Evolutionary conservation across 2,888 invertebrate genomes (phyloP), one percentile per base, ranked within the genome.

Genomic region (Hemistola chrysoprasaria): DNA sequence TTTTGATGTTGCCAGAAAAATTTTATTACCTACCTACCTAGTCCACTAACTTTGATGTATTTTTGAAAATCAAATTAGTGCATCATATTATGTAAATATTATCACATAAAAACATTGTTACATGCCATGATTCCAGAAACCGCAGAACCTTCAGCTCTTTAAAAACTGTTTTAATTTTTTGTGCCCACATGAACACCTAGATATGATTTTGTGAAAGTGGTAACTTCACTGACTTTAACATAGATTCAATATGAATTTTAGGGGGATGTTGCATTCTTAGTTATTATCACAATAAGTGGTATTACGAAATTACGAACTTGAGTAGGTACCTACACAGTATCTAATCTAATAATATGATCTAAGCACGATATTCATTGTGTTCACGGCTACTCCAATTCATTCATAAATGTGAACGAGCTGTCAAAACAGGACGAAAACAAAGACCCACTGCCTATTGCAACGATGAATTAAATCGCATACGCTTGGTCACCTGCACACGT

Each of bases 401-500:
- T 87, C 87, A 87, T 86, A 85, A 85, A 64, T 71, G 62, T 44
- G 37, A 48, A 44, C 67, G 77, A 82, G 65, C 79, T 86, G 86
- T 87, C 86, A 87, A 85, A 82, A 71, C 71, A 72, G 62, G 42
- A 62, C 49, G 72, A 80, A 80, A 86, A 84, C 84, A 84, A 84
- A 81, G 79, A 71, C 57, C 47, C 54, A 53, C 25, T 57, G 35
- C 36, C 36, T 36, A 42, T 40, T 45, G 42, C 43, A 49, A 42
- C 50, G 37, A 45, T 50, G 52, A 53, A 57, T 55, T 46, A 47
- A 34, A 53, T 47, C 30, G 41, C 35, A 48, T 53, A 42, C 39
- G 40, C 47, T 47, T 43, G 41, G 43, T 46, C 38, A 49, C 52
- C 44, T 53, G 50, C 40, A 56, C 33, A 48, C 48, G 37, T 40